Conservation (phyloP, 2,888 invertebrate species). For the Acanthacorydalis orientalis region DNA sequence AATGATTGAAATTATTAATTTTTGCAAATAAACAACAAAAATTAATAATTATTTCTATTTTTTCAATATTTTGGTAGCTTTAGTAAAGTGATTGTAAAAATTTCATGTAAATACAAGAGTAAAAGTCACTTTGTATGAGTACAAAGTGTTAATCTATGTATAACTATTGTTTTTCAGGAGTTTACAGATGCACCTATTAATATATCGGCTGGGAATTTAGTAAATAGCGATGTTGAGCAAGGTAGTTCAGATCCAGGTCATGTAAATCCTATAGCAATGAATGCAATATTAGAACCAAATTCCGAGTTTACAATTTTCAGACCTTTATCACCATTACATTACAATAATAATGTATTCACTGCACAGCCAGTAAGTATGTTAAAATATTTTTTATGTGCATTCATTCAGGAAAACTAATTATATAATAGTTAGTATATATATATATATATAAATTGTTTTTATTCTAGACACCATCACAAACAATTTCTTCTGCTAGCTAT, state of each 20-base stretch:
- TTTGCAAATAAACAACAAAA: too few species aligned
- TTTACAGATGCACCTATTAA: constrained; percentile 23
- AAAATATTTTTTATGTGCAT: not conserved
- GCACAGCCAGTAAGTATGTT: not conserved
- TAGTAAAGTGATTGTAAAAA: too few species aligned
- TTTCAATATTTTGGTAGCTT: too few species aligned
- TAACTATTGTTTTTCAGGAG: constrained; percentile 18
- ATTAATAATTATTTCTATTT: too few species aligned
- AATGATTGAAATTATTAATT: too few species aligned
- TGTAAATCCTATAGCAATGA: constrained; percentile 20
- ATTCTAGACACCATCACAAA: too few species aligned
- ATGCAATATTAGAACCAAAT: not conserved
- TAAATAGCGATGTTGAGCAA: constrained; percentile 6
- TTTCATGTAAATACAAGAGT: not conserved
- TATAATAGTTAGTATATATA: too few species aligned
- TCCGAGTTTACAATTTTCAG: constrained; percentile 5
- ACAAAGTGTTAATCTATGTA: too few species aligned
- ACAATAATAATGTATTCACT: constrained; percentile 26
- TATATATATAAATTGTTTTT: too few species aligned
- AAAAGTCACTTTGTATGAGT: not conserved
- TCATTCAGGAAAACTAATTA: too few species aligned
- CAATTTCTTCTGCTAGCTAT: too few species aligned
- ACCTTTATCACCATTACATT: constrained; percentile 22
- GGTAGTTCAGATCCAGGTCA: constrained; percentile 19
- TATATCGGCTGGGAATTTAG: constrained; percentile 17